These are phyloP conservation scores for Scaptodrosophila latifasciaeformis DNA, from an alignment of 2,888 invertebrate species.

Conservation along the genomic window DNA sequence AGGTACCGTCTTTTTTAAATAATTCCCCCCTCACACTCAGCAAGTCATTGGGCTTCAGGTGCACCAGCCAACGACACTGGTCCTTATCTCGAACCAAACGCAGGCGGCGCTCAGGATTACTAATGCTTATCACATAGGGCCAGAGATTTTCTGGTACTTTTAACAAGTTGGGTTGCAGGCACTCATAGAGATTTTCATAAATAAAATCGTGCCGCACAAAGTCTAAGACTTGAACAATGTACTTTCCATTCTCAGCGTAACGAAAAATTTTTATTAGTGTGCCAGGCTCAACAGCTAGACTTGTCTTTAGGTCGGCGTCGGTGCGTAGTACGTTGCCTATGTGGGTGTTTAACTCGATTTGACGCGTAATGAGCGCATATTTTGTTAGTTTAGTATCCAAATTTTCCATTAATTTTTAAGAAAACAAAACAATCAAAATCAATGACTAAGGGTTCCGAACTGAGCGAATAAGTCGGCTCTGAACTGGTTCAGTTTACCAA, in stretches of 20 bases:
- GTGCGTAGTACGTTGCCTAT: constrained; percentile 26
- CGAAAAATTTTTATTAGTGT: constrained; percentile 53
- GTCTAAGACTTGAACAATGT: constrained; percentile 62
- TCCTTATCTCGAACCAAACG: constrained; percentile 71
- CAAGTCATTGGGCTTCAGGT: constrained; percentile 61
- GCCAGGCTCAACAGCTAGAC: constrained; percentile 43
- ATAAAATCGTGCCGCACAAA: constrained; percentile 47
- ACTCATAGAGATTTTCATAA: constrained; percentile 65
- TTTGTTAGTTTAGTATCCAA: constrained; percentile 28
- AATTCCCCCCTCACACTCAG: constrained; percentile 74
- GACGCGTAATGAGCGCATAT: constrained; percentile 47
- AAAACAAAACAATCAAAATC: constrained; percentile 21
- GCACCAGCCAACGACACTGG: constrained; percentile 75
- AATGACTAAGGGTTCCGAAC: constrained; percentile 7
- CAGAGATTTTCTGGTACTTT: constrained; percentile 73
- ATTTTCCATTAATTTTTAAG: constrained; percentile 22
- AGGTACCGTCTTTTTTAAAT: constrained; percentile 38
- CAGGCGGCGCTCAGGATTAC: constrained; percentile 76
- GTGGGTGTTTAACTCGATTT: constrained; percentile 36
- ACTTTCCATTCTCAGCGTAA: constrained; percentile 29
- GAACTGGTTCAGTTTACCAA: background rate
- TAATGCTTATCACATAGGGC: constrained; percentile 77
- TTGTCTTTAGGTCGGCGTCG: constrained; percentile 16
- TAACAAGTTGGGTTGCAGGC: constrained; percentile 49
- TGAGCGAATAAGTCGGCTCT: background rate